Conservation (phyloP, 2,113 vertebrate species). For the Scortum barcoo region DNA sequence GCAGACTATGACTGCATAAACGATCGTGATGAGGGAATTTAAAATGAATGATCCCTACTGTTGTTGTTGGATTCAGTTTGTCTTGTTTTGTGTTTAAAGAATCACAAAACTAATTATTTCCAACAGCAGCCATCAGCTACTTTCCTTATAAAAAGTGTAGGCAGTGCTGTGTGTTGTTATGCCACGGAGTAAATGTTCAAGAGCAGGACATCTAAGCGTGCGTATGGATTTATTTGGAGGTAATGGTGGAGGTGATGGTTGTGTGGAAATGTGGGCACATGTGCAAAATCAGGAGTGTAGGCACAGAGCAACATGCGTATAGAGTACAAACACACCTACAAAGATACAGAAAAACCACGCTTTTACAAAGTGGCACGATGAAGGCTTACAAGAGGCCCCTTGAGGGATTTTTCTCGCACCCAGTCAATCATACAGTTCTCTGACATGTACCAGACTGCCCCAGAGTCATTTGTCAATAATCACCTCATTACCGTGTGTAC, state of each 20-base stretch:
- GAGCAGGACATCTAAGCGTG: neutral
- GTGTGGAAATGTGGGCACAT: constrained; percentile 7
- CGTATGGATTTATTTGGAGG: neutral
- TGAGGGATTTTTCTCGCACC: neutral
- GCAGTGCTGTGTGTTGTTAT: neutral
- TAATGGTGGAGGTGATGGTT: constrained; percentile 7
- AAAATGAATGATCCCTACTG: neutral
- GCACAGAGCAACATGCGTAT: neutral
- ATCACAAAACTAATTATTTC: neutral
- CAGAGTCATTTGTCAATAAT: constrained; percentile 23
- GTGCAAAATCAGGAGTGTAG: constrained; percentile 15
- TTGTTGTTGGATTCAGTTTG: neutral
- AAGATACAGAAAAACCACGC: neutral
- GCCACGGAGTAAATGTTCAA: neutral
- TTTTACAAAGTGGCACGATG: neutral
- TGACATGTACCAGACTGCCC: constrained; percentile 5
- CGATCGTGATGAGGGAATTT: neutral
- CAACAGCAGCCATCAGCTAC: neutral
- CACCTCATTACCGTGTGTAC: constrained; percentile 10
- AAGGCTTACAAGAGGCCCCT: neutral
- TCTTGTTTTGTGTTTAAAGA: neutral
- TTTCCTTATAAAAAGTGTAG: neutral
- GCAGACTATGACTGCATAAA: neutral
- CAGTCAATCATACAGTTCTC: constrained; percentile 1
- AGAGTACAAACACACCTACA: neutral